Conservation (phyloP, 1,140 invertebrate species). For the Drosophila kikkawai region DNA sequence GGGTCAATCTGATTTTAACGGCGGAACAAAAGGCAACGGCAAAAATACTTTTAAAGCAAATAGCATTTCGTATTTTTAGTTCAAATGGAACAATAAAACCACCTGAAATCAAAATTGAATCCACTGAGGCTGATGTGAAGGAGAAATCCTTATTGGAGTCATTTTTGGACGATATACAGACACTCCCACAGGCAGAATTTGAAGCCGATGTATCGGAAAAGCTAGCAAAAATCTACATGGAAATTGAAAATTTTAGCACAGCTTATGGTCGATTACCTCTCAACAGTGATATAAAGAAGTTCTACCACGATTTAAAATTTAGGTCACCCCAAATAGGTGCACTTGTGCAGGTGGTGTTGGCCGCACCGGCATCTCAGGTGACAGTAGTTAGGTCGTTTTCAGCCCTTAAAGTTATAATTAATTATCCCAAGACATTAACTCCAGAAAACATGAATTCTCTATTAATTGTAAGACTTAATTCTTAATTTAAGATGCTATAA, state of each 20-base stretch:
- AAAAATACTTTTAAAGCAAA: not conserved
- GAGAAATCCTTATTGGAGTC: not conserved
- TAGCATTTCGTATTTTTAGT: not conserved
- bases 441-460: constrained; percentile 8
- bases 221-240: constrained; percentile 21
- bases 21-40: not conserved
- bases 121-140: not conserved
- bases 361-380: constrained; percentile 28
- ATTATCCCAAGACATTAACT: not conserved
- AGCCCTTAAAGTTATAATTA: constrained; percentile 11
- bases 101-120: too few relatives aligned
- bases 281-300: constrained; percentile 27
- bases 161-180: not conserved
- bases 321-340: constrained; percentile 17
- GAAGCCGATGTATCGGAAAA: not conserved
- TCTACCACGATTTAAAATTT: constrained; percentile 26
- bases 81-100: not conserved
- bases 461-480: constrained; percentile 20
- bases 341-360: constrained; percentile 31
- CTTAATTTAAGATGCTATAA: not conserved
- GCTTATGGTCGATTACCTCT: constrained; percentile 29
- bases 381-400: constrained; percentile 3
- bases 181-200: too few relatives aligned
- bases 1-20: not conserved
- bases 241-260: constrained; percentile 23